A percentile compares a stretch with the other conserved stretches of the same genome.
phyloP scores from a whole-genome alignment of 2,797 vertebrate genomes.

The Apodemus agrarius region DNA sequence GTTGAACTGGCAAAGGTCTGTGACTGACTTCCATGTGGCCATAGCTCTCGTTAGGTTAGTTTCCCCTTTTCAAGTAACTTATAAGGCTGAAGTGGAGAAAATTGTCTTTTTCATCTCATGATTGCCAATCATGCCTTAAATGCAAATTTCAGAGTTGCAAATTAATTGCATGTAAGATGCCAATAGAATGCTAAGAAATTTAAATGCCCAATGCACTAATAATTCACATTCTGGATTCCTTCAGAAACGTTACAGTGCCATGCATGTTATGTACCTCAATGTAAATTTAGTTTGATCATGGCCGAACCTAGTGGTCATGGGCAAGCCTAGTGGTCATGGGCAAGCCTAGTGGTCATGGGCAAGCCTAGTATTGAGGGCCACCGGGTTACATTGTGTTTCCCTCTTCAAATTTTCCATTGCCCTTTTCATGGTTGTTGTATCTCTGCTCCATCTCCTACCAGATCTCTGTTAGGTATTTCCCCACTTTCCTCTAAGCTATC shows the following conservation, averaged over 20 bases:
- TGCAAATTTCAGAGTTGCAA: constrained; percentile 32
- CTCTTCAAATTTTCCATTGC: not conserved
- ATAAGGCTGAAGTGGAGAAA: constrained; percentile 52
- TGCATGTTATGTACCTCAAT: not conserved
- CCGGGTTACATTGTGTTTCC: constrained; percentile 11
- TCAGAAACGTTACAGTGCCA: not conserved
- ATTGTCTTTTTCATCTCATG: constrained; percentile 54
- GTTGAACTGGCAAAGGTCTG: not conserved
- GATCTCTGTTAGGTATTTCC: not conserved
- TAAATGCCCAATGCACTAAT: constrained; percentile 46
- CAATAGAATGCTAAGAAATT: constrained; percentile 57
- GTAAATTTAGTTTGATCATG: not conserved
- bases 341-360: not conserved
- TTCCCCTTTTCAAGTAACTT: constrained; percentile 53
- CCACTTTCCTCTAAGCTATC: constrained; percentile 1
- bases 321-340: not conserved
- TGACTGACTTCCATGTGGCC: not conserved
- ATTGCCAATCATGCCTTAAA: constrained; percentile 54
- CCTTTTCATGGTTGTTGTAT: not conserved
- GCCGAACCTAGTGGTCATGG: not conserved
- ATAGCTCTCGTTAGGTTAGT: not conserved
- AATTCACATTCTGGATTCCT: constrained; percentile 11
- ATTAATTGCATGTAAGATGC: constrained; percentile 52
- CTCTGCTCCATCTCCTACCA: not conserved
- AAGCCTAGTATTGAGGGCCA: not conserved